Base-by-base conservation (phyloP, 2,888 invertebrate genomes). In the Diplolepis rosae region DNA sequence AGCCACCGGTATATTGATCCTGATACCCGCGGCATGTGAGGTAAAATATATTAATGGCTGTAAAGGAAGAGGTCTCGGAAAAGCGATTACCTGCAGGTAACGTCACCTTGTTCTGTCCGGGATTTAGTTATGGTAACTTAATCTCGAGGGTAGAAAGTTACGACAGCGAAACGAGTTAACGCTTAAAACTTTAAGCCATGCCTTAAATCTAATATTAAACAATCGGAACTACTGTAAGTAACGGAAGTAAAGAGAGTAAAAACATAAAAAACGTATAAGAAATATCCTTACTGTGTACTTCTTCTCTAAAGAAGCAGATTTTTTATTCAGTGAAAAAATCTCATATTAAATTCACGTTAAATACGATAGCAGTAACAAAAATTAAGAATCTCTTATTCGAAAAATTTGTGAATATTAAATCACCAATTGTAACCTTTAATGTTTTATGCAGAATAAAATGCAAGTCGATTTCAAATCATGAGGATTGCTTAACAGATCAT, bases 41-140 rank as follows among this genome's bases (percentile, higher is more conserved):
- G 71, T 70, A 70, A 75, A 75, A 75, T 74, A 75, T 75, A 77
- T 77, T 73, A 77, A 77, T 73, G 70, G 72, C 72, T 54, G 74
- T 22, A 71, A 73, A 73, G 56, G 56, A 61, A 61, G 56, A 66
- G 69, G 66, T 68, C 65, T 71, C 66, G 72, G 73, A 71, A 74
- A 73, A 75, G 66, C 73, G 73, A 76, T 69, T 77, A 74, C 73
- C 75, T 72, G 18, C 70, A 66, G 75, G 75, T 72, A 50, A 70
- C 69, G 73, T 73, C 65, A 54, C 70, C 68, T 67, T 69, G 73
- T 76, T 76, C 71, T 61, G 35, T 39, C 35, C 35, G 56, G 56
- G 35, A 61, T 61, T 61, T 61, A 32, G 56, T 61, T 61, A 61
- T 39, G 56, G 56, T 61, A 61, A 61, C 56, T 61, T 39, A 61